Evolutionary conservation across 2,888 invertebrate genomes (phyloP).

Genomic region (Amblyteles armatorius): DNA sequence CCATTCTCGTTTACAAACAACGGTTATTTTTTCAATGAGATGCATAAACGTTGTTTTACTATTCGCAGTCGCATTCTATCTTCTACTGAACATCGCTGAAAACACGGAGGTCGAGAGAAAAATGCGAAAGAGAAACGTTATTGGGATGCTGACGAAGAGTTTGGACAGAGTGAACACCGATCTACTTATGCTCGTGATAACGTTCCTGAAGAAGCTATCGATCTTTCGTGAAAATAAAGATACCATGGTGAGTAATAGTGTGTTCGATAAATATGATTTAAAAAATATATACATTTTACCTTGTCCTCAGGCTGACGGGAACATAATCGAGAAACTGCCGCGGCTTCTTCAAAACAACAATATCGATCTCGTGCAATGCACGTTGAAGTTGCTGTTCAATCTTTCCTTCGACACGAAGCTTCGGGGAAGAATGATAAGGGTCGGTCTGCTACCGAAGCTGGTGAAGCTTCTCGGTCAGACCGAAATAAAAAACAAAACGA

Average conservation of each 20-base stretch:
- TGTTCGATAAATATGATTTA: neutral
- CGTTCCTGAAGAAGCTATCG: conserved; percentile 97
- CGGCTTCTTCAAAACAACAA: conserved; percentile 89
- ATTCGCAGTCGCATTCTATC: conserved; percentile 92
- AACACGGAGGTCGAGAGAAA: conserved; percentile 98
- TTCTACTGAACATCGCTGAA: conserved; percentile 97
- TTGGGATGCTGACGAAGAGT: conserved; percentile 94
- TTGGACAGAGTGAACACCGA: conserved; percentile 96
- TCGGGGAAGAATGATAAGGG: conserved; percentile 94
- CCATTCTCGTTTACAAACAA: neutral
- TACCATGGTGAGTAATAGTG: conserved; percentile 88
- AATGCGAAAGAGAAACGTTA: conserved; percentile 97
- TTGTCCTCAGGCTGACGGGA: conserved; percentile 87
- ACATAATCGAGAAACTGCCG: conserved; percentile 93
- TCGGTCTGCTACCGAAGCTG: conserved; percentile 95
- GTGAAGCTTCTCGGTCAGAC: conserved; percentile 91
- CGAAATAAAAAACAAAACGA: conserved; percentile 92
- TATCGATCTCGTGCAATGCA: conserved; percentile 92
- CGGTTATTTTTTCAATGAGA: neutral
- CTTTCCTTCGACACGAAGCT: conserved; percentile 96
- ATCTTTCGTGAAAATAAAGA: conserved; percentile 98
- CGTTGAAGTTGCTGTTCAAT: conserved; percentile 96
- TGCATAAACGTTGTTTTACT: conserved; percentile 42
- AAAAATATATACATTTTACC: neutral
- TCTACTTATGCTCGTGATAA: conserved; percentile 94